Evolutionary conservation across 2,888 invertebrate genomes (phyloP), one percentile per base, ranked within the genome.

Genomic region (Spicauda simplicius): DNA sequence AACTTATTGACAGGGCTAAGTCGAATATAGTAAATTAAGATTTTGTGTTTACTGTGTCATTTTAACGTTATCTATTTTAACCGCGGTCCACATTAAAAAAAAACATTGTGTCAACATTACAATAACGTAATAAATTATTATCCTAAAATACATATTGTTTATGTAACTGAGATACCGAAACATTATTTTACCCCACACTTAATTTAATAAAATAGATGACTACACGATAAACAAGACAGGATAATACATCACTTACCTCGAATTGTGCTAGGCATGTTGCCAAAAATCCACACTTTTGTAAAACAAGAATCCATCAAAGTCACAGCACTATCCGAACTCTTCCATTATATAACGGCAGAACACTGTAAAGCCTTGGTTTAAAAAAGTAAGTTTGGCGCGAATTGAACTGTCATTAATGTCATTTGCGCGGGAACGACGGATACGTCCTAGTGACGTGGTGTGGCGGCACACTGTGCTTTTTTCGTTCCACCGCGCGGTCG

Each of bases 181-280:
- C 19, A 60, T n/a, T 54, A 33, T 48, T 45, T 54, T 66, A 50
- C 54, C 45, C 54, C 16, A 48, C 18, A 30, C 33, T 12, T 20
- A 55, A 45, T 54, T 1, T 53, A 53, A 33, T 16, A 19, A 65
- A 59, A 66, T 48, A 37, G 54, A 60, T 60, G 30, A 18, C 19
- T 59, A 54, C 48, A 60, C 58, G n/a, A 50, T 16, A 48, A 33
- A 60, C 30, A 48, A 66, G 33, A 66, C 66, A 66, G 25, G 54
- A 56, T 52, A 68, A 66, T 66, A 64, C 18, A 68, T 63, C 63
- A 57, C 89, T 86, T 74, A 93, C 93, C 93, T 93, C 93, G 76
- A 78, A 93, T 93, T 73, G 93, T 93, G 77, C 93, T 93, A 71
- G 93, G 93, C 93, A 93, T 93, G 85, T 88, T 93, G 87, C 64